These are phyloP conservation scores for Adelges cooleyi DNA, from an alignment of 1,140 invertebrate species.

Conservation along the genomic window DNA sequence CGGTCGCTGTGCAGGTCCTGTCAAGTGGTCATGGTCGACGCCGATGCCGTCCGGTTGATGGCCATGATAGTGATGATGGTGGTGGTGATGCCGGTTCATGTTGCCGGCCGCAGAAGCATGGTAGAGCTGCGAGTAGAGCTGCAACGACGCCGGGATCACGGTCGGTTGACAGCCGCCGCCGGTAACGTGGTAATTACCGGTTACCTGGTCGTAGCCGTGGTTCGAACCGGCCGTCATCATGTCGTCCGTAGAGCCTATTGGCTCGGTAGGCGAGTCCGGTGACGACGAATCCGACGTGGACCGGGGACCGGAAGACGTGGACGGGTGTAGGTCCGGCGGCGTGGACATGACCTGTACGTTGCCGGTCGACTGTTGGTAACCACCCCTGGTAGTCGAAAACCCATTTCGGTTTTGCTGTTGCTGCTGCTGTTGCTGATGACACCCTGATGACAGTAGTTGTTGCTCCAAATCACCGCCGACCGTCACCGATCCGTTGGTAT, in stretches of 20 bases:
- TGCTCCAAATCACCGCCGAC: background rate
- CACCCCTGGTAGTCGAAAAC: background rate
- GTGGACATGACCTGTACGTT: background rate
- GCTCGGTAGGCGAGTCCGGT: background rate
- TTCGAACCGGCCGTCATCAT: slow-evolving; percentile 12
- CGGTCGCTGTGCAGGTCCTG: background rate
- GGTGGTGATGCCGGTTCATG: slow-evolving; percentile 7
- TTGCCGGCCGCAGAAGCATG: slow-evolving; percentile 5
- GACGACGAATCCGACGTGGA: slow-evolving; percentile 11
- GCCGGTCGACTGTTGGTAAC: background rate
- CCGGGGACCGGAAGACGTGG: slow-evolving; percentile 1
- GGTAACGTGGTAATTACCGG: background rate
- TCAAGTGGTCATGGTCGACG: background rate
- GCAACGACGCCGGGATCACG: slow-evolving; percentile 7
- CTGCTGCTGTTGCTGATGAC: background rate
- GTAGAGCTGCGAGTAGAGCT: slow-evolving; percentile 13
- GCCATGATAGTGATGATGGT: slow-evolving; percentile 5
- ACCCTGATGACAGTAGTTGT: background rate
- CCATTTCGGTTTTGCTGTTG: background rate
- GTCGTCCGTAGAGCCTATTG: background rate
- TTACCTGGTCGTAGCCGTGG: background rate
- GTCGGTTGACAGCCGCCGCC: background rate
- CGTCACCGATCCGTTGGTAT: background rate
- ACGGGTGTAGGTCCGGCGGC: background rate
- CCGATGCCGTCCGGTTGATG: background rate